Evolutionary conservation across 92 coral and sea anemone genomes (phyloP).

Genomic region (Desmophyllum pertusum): DNA sequence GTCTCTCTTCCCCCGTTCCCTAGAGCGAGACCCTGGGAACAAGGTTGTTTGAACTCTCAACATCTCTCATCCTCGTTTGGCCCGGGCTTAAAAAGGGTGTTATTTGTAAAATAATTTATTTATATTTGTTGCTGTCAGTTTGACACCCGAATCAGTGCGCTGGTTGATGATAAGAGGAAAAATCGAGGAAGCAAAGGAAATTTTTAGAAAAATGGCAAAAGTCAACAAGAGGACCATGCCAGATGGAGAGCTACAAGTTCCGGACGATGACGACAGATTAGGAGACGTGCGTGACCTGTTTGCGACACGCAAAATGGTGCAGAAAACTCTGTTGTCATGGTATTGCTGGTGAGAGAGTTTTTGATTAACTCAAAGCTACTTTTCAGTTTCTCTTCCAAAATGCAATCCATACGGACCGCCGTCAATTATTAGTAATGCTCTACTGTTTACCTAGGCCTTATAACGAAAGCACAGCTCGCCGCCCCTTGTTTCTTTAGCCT

Average conservation of each 20-base stretch:
- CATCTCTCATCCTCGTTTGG: no score
- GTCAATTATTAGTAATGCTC: no score
- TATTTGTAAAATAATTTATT: background rate
- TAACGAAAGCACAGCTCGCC: no score
- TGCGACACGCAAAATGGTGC: constrained; percentile 62
- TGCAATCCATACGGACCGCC: no score
- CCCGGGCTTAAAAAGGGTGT: no score
- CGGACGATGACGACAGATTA: constrained; percentile 37
- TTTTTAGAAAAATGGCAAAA: constrained; percentile 58
- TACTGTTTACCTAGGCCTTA: no score
- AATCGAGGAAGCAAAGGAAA: constrained; percentile 52
- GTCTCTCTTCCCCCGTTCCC: no score
- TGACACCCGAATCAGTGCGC: constrained; percentile 83
- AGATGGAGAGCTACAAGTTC: constrained; percentile 36
- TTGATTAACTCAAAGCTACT: background rate
- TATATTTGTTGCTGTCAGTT: background rate
- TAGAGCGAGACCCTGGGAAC: no score
- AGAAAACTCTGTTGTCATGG: constrained; percentile 70
- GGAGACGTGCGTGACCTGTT: constrained; percentile 76
- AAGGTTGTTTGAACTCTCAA: no score
- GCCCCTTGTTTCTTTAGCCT: no score
- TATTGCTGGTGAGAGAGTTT: constrained; percentile 64
- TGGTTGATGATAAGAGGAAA: constrained; percentile 69
- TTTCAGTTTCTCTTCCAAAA: no score
- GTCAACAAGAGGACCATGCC: constrained; percentile 64